These are phyloP conservation scores for Agonopterix alstromeriana DNA, from an alignment of 2,888 invertebrate genomes.

Conservation along the genomic window DNA sequence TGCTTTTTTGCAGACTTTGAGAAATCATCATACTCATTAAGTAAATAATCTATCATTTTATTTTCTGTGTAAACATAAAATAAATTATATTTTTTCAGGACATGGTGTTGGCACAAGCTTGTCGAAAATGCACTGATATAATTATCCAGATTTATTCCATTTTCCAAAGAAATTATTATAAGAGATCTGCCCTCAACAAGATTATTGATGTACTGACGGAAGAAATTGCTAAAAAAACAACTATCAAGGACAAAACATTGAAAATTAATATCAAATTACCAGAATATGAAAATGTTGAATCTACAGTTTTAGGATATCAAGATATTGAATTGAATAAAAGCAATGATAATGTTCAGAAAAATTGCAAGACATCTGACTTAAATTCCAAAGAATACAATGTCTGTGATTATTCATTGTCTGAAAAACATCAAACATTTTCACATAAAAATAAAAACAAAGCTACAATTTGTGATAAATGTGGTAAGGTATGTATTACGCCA, in stretches of 20 bases:
- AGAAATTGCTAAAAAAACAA: conserved; percentile 13
- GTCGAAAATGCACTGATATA: conserved; percentile 27
- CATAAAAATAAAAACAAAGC: conserved; percentile 16
- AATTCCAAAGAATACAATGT: background rate
- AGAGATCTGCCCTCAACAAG: conserved; percentile 14
- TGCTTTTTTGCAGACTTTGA: too few species aligned
- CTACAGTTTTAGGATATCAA: background rate
- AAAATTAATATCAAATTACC: background rate
- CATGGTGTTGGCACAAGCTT: conserved; percentile 26
- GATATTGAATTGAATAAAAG: background rate
- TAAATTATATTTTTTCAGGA: conserved; percentile 32
- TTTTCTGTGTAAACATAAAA: background rate
- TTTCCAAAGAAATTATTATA: conserved; percentile 22
- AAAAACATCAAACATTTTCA: conserved; percentile 7
- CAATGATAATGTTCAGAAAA: background rate
- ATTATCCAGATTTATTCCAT: conserved; percentile 30
- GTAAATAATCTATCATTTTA: too few species aligned
- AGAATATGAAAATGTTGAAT: background rate
- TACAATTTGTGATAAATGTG: conserved; percentile 30
- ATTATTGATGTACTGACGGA: conserved; percentile 18
- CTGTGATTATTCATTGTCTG: too few species aligned
- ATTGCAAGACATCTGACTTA: background rate
- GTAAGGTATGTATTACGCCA: conserved; percentile 24
- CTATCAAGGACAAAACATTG: background rate
- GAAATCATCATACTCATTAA: too few species aligned